A percentile compares a stretch with the other conserved stretches of the same genome.
phyloP scores from a whole-genome alignment of 2,113 vertebrate species.

The Upupa epops region DNA sequence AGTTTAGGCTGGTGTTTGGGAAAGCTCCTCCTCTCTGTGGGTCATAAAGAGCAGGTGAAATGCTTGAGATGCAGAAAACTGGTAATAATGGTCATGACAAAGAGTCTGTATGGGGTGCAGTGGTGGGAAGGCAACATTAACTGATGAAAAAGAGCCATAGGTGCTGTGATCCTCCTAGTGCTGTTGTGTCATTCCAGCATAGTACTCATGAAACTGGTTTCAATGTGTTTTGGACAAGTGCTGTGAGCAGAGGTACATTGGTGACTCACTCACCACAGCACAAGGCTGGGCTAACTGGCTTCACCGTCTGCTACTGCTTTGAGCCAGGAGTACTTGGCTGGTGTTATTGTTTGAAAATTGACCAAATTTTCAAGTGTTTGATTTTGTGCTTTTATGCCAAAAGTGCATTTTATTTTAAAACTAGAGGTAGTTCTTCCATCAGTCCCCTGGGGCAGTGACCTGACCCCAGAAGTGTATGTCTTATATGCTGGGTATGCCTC shows the following conservation, averaged over 20 bases:
- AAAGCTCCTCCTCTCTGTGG: not conserved
- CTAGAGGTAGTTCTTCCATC: too few relatives aligned
- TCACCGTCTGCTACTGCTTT: accelerated
- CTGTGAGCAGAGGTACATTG: accelerated
- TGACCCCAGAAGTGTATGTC: too few relatives aligned
- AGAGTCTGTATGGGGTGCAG: not conserved
- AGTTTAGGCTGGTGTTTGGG: not conserved
- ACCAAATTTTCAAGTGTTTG: too few relatives aligned
- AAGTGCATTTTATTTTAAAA: too few relatives aligned
- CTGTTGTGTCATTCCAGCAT: not conserved
- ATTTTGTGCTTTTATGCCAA: too few relatives aligned
- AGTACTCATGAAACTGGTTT: not conserved
- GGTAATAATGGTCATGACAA: not conserved
- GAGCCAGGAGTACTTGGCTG: not conserved
- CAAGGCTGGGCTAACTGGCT: not conserved
- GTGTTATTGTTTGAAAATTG: too few relatives aligned
- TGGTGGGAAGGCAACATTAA: not conserved
- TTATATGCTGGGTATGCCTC: not conserved
- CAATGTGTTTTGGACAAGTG: not conserved
- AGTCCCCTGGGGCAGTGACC: too few relatives aligned
- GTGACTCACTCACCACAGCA: accelerated
- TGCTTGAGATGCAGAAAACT: not conserved
- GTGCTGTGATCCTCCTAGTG: not conserved
- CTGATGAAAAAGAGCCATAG: not conserved
- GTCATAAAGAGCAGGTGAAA: not conserved